These are phyloP conservation scores for Cassiopea andromeda DNA, from an alignment of 30 jellyfish, hydroid and myxozoan genomes.

Conservation along the genomic window DNA sequence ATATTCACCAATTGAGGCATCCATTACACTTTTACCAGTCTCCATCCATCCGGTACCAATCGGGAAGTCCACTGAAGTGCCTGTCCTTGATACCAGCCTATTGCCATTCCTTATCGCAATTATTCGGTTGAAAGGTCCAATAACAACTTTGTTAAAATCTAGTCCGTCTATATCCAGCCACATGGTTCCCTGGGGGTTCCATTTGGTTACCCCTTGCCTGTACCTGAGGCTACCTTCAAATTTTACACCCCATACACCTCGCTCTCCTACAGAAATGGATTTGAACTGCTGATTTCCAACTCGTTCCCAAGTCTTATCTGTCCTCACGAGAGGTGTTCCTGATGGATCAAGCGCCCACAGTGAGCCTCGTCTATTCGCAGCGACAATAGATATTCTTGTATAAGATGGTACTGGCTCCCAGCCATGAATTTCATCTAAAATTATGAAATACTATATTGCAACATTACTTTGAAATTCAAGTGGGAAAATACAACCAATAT, in stretches of 20 bases:
- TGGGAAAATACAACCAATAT: no score
- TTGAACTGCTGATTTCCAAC: conserved; percentile 13
- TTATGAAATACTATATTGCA: neutral
- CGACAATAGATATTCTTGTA: conserved; percentile 16
- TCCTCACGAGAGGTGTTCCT: conserved; percentile 34
- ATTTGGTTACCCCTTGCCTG: conserved; percentile 67
- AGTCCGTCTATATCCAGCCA: conserved; percentile 64
- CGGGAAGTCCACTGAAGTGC: conserved; percentile 57
- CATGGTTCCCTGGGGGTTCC: conserved; percentile 35
- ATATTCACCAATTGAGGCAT: conserved; percentile 53
- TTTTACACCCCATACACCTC: conserved; percentile 73
- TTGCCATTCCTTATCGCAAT: conserved; percentile 27
- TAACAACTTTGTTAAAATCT: conserved; percentile 6
- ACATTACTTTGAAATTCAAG: no score
- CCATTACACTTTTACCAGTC: conserved; percentile 29
- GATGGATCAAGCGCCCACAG: conserved; percentile 67
- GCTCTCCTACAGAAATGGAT: conserved; percentile 34
- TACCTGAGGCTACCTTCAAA: conserved; percentile 40
- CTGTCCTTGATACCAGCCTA: conserved; percentile 33
- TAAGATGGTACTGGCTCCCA: conserved; percentile 36
- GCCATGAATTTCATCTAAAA: neutral
- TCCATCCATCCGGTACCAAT: conserved; percentile 78
- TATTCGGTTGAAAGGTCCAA: conserved; percentile 41
- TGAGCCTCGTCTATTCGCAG: conserved; percentile 38
- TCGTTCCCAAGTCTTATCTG: conserved; percentile 14